phyloP scores from a whole-genome alignment of 1,140 invertebrate species.

The Drosophila orosa region DNA sequence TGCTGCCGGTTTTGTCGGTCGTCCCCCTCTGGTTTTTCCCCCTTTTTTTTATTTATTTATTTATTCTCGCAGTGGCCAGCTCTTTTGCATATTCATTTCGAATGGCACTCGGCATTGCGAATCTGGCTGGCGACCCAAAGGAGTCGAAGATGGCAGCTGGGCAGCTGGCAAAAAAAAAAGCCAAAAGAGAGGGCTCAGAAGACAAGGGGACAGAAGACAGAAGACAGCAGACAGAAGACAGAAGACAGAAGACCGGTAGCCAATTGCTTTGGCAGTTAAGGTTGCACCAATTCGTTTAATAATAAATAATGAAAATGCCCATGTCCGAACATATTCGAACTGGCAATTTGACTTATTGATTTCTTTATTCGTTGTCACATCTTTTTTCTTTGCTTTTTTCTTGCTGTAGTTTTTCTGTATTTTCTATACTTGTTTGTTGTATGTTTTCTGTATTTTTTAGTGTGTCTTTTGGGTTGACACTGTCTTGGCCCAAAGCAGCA shows the following conservation, averaged over 20 bases:
- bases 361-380: conserved; percentile 58
- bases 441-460: background rate
- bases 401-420: background rate
- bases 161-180: background rate
- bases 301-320: conserved; percentile 80
- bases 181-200: background rate
- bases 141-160: conserved; percentile 26
- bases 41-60: conserved; percentile 26
- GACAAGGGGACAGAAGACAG: background rate
- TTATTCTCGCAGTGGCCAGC: conserved; percentile 25
- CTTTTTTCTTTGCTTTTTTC: background rate
- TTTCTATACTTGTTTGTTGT: no score
- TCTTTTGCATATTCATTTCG: conserved; percentile 78
- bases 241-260: conserved; percentile 73
- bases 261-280: conserved; percentile 81
- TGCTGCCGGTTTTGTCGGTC: conserved; percentile 54
- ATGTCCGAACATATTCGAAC: conserved; percentile 23
- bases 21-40: background rate
- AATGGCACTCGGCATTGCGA: conserved; percentile 35
- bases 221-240: background rate
- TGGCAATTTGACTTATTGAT: conserved; percentile 70
- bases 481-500: conserved; percentile 2
- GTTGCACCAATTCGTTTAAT: conserved; percentile 80
- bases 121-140: conserved; percentile 10
- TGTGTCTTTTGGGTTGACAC: conserved; percentile 25